Evolutionary conservation across 1,140 invertebrate species (phyloP).

Genomic region (Eurosta solidaginis): DNA sequence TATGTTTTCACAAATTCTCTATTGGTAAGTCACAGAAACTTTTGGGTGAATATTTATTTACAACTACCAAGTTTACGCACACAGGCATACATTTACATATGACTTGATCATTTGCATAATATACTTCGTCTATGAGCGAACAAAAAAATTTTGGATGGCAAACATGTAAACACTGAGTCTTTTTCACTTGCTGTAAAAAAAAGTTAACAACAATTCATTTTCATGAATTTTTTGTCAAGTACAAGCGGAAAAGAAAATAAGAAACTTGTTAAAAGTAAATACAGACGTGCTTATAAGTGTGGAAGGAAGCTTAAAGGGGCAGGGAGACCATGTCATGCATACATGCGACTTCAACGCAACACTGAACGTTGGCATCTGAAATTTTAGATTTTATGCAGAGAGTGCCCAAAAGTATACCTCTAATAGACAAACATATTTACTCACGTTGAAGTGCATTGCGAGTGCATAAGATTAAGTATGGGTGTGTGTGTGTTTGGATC

Average conservation of each 20-base stretch:
- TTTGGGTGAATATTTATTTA: constrained; percentile 2
- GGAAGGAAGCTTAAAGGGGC: too few relatives aligned
- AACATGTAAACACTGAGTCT: not conserved
- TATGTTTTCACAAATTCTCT: not conserved
- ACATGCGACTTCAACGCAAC: not conserved
- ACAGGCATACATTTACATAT: not conserved
- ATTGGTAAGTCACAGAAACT: constrained; percentile 1
- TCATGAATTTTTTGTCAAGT: not conserved
- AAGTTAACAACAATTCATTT: constrained; percentile 18
- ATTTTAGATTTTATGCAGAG: not conserved
- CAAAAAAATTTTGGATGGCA: not conserved
- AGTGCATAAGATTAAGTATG: not conserved
- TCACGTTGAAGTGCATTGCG: not conserved
- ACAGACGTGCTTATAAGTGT: not conserved
- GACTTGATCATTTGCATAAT: too few relatives aligned
- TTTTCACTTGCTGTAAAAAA: constrained; percentile 6
- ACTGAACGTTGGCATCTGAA: not conserved
- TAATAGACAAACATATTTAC: not conserved
- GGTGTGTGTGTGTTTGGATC: not conserved
- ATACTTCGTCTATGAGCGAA: not conserved
- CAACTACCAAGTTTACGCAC: not conserved
- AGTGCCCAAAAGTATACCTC: not conserved
- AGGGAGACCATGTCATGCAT: too few relatives aligned
- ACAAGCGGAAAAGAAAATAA: constrained; percentile 18
- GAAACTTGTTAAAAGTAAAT: constrained; percentile 16